phyloP scores from a whole-genome alignment of 1,140 invertebrate genomes.

The Cydia fagiglandana region DNA sequence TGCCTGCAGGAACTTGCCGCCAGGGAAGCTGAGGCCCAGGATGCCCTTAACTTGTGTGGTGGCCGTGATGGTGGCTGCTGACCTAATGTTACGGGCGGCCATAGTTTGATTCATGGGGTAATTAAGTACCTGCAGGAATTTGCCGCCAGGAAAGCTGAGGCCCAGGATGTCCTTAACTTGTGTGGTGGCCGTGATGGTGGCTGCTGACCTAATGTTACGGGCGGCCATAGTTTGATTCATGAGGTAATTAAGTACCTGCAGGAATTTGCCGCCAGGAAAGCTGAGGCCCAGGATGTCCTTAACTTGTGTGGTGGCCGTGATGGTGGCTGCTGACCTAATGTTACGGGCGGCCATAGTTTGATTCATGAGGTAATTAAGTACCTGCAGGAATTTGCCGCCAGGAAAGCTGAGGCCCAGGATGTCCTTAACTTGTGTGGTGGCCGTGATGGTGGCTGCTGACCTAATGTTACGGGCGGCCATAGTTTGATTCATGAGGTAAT shows the following conservation, averaged over 20 bases:
- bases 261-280: constrained; percentile 83
- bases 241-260: constrained; percentile 68
- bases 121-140: constrained; percentile 81
- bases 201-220: constrained; percentile 87
- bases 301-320: constrained; percentile 91
- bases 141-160: constrained; percentile 82
- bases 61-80: no score
- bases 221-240: background rate
- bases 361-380: constrained; percentile 55
- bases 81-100: no score
- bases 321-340: constrained; percentile 81
- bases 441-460: constrained; percentile 92
- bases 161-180: constrained; percentile 91
- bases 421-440: constrained; percentile 91
- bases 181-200: constrained; percentile 92
- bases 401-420: constrained; percentile 85
- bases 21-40: no score
- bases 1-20: no score
- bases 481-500: background rate
- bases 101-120: no score
- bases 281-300: constrained; percentile 88
- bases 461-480: no score
- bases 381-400: constrained; percentile 83
- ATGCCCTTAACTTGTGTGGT: no score
- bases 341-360: no score